Evolutionary conservation across 2,113 vertebrate species (phyloP).

Genomic region (Ceyx melanurus): DNA sequence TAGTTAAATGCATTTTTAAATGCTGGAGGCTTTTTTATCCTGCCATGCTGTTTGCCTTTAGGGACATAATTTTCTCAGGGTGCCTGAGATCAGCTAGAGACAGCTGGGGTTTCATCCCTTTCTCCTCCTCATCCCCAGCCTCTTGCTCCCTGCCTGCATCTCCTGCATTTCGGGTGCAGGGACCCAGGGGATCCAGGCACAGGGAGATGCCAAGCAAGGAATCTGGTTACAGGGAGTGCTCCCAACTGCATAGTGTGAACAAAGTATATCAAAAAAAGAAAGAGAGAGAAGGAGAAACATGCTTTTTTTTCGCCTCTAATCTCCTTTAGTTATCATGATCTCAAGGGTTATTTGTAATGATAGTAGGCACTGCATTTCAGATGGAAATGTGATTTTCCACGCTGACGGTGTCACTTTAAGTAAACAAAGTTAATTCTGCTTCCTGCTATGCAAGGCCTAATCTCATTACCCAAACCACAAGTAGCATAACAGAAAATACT

Average conservation of each 20-base stretch:
- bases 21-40: neutral
- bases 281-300: neutral
- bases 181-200: fast-evolving
- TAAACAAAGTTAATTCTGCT: constrained; percentile 79
- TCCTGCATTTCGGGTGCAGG: neutral
- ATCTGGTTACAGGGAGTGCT: neutral
- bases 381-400: constrained; percentile 72
- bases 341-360: constrained; percentile 60
- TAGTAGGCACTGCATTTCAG: constrained; percentile 52
- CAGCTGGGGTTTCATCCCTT: neutral
- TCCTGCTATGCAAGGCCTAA: constrained; percentile 75
- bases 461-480: constrained; percentile 80
- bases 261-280: neutral
- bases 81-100: neutral
- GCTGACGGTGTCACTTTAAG: constrained; percentile 74
- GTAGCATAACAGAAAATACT: constrained; percentile 66
- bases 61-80: neutral
- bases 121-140: neutral
- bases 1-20: neutral
- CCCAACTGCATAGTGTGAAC: neutral
- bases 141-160: neutral
- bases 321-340: constrained; percentile 50
- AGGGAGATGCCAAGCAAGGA: neutral
- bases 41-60: neutral
- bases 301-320: neutral